These are phyloP conservation scores for Macroglossus sobrinus DNA, from an alignment of 2,113 vertebrate species.

Conservation along the genomic window DNA sequence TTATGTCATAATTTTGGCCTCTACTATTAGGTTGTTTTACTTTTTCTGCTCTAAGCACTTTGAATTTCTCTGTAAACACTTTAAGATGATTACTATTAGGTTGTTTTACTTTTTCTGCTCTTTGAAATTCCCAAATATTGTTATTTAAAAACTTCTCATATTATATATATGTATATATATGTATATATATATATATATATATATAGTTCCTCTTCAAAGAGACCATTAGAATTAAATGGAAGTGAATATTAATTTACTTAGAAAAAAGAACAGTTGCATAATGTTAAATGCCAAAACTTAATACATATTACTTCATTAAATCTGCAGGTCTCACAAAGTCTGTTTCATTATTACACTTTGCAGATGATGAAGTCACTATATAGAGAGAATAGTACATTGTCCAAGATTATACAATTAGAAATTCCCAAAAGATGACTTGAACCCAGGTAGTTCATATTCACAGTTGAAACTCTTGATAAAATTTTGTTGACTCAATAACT, in stretches of 20 bases:
- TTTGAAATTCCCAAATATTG: neutral
- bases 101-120: no score
- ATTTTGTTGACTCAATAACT: neutral
- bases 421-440: neutral
- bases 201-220: neutral
- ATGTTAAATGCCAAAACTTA: neutral
- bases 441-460: neutral
- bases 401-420: neutral
- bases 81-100: neutral
- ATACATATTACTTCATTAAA: neutral
- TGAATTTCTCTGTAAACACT: neutral
- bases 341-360: neutral
- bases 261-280: neutral
- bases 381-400: neutral
- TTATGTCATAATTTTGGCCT: neutral
- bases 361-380: neutral
- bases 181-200: no score
- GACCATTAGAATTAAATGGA: neutral
- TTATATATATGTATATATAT: neutral
- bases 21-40: neutral
- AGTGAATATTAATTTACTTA: neutral
- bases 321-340: neutral
- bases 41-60: neutral
- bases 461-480: neutral
- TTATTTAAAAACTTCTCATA: neutral